Conservation (phyloP, 2,113 vertebrate species). For the Notothenia rossii region DNA sequence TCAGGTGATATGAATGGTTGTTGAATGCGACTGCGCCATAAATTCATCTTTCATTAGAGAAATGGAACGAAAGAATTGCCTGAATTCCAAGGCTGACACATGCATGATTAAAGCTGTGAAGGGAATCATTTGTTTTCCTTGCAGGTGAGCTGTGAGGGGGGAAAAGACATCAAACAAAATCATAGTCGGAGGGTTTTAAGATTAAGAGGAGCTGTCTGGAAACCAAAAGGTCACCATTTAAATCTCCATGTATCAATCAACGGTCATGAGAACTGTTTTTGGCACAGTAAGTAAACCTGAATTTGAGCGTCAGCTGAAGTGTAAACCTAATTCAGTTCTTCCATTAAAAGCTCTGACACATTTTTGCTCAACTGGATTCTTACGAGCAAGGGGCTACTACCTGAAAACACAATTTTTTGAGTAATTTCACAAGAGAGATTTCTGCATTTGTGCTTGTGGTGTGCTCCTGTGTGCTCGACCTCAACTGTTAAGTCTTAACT, state of each 20-base stretch:
- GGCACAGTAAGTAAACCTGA: neutral
- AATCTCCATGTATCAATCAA: slow-evolving; percentile 24
- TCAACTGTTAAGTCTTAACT: no score
- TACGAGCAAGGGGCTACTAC: neutral
- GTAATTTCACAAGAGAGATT: neutral
- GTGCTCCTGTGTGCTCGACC: neutral
- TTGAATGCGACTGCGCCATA: slow-evolving; percentile 57
- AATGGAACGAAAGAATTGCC: slow-evolving; percentile 66
- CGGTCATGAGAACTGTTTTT: neutral
- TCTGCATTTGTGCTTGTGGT: neutral
- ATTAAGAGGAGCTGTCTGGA: slow-evolving; percentile 29
- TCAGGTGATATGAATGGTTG: slow-evolving; percentile 52
- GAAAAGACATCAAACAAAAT: slow-evolving; percentile 14
- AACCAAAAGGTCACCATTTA: slow-evolving; percentile 41
- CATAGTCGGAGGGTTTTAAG: neutral
- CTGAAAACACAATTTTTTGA: neutral
- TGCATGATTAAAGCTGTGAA: slow-evolving; percentile 51
- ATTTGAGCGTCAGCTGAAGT: neutral
- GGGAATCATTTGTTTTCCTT: slow-evolving; percentile 57
- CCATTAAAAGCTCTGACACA: neutral
- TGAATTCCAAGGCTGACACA: slow-evolving; percentile 49
- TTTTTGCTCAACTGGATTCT: neutral
- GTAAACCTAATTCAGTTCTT: neutral
- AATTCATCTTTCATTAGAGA: slow-evolving; percentile 78
- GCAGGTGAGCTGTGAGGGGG: slow-evolving; percentile 38